These are phyloP conservation scores for Pseudochirops corinnae DNA, from an alignment of 2,797 vertebrate genomes.

Conservation along the genomic window DNA sequence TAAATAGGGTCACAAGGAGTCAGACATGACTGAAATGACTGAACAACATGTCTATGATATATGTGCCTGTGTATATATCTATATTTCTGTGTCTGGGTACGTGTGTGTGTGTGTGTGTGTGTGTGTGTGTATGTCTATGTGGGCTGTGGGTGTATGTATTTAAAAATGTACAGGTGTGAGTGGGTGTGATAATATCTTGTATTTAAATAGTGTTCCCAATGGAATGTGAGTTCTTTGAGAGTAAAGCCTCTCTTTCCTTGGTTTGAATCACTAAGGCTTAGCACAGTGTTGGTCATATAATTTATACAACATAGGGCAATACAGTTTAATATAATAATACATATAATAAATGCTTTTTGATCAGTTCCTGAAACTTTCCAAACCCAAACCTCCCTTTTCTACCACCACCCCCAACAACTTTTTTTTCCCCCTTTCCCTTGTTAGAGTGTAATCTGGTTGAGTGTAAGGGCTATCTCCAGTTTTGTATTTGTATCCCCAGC, in stretches of 20 bases:
- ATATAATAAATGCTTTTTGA: neutral
- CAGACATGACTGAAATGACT: too few relatives aligned
- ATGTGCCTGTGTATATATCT: too few relatives aligned
- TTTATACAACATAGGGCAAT: too few relatives aligned
- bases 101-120: neutral
- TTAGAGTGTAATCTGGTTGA: neutral
- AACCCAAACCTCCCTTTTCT: neutral
- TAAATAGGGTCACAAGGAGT: neutral
- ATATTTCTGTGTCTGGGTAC: too few relatives aligned
- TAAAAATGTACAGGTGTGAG: too few relatives aligned
- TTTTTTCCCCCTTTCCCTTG: neutral
- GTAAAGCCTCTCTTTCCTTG: neutral
- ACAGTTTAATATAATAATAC: too few relatives aligned
- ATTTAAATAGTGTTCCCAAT: neutral
- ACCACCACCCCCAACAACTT: neutral
- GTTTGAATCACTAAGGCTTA: neutral
- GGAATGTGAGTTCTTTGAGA: neutral
- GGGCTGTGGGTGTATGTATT: too few relatives aligned
- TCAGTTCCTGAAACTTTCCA: neutral
- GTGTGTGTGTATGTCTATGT: too few relatives aligned
- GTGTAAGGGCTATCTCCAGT: neutral
- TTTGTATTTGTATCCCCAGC: neutral
- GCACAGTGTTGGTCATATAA: neutral
- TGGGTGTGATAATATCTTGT: too few relatives aligned
- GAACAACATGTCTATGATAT: too few relatives aligned